Conservation (phyloP, 2,113 vertebrate genomes). For the Anser cygnoides region DNA sequence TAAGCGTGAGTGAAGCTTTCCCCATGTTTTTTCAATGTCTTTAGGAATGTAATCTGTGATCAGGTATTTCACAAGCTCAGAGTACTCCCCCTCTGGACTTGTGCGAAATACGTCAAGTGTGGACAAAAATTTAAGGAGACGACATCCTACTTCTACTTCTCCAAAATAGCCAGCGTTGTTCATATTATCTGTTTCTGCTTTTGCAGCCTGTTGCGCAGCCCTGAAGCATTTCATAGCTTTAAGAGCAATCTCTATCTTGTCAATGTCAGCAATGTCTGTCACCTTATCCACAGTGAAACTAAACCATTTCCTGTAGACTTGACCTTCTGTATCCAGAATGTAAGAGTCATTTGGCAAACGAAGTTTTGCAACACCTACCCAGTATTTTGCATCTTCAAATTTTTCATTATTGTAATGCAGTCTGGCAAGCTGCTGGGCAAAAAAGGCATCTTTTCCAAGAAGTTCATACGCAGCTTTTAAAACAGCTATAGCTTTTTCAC, state of each 20-base stretch:
- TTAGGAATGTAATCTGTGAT: slow-evolving; percentile 79
- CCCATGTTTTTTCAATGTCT: slow-evolving; percentile 72
- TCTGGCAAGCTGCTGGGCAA: slow-evolving; percentile 85
- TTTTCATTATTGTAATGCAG: slow-evolving; percentile 79
- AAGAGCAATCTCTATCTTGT: slow-evolving; percentile 76
- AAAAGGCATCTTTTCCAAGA: slow-evolving; percentile 78
- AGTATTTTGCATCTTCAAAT: slow-evolving; percentile 78
- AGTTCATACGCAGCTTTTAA: slow-evolving; percentile 73
- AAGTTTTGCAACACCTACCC: slow-evolving; percentile 77
- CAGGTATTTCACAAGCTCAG: slow-evolving; percentile 78
- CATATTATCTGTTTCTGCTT: slow-evolving; percentile 65
- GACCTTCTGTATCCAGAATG: slow-evolving; percentile 86
- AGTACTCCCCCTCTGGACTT: slow-evolving; percentile 19
- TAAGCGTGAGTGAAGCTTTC: slow-evolving; percentile 70
- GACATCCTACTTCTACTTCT: slow-evolving; percentile 82
- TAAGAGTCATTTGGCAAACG: slow-evolving; percentile 78
- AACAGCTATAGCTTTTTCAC: slow-evolving; percentile 76
- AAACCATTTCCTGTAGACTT: slow-evolving; percentile 84
- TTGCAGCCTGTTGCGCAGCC: slow-evolving; percentile 74
- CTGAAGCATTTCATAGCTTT: slow-evolving; percentile 82
- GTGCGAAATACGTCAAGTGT: slow-evolving; percentile 70
- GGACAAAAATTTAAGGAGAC: slow-evolving; percentile 76
- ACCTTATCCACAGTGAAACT: slow-evolving; percentile 66
- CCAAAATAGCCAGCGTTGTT: slow-evolving; percentile 78
- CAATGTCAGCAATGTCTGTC: slow-evolving; percentile 29